Percentiles rank a stretch among this genome's conserved stretches.
These are phyloP conservation scores for Gymnothorax javanicus DNA, from an alignment of 2,797 vertebrate genomes.

Conservation along the genomic window DNA sequence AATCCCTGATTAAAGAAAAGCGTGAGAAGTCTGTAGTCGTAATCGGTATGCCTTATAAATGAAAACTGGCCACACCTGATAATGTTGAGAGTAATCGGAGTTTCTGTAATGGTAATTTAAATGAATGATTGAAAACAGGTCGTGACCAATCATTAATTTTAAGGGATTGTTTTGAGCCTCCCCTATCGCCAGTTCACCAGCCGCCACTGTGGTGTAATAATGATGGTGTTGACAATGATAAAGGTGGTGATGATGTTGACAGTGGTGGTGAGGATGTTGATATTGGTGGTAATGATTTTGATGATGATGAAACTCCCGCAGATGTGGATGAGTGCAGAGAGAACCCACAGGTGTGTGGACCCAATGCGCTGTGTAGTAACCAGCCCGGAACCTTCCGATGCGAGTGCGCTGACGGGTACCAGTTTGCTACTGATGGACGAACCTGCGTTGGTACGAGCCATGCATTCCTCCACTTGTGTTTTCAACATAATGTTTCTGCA, in stretches of 20 bases:
- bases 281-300: neutral
- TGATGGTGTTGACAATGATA: neutral
- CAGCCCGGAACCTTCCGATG: slow-evolving; percentile 93
- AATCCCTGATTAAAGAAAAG: too few relatives aligned
- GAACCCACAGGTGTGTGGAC: slow-evolving; percentile 75
- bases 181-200: too few relatives aligned
- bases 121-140: too few relatives aligned
- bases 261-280: neutral
- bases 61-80: too few relatives aligned
- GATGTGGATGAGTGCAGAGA: slow-evolving; percentile 92
- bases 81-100: too few relatives aligned
- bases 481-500: neutral
- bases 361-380: slow-evolving; percentile 84
- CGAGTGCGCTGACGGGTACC: slow-evolving; percentile 85
- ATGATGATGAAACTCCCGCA: slow-evolving; percentile 48
- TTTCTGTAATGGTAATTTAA: too few relatives aligned
- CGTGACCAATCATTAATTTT: too few relatives aligned
- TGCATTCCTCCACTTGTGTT: neutral
- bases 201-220: too few relatives aligned
- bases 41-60: too few relatives aligned
- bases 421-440: slow-evolving; percentile 75
- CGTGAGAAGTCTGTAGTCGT: too few relatives aligned
- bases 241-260: too few relatives aligned
- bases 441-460: slow-evolving; percentile 73
- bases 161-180: too few relatives aligned